Evolutionary conservation across 2,797 vertebrate species (phyloP), one percentile per base, ranked within the genome.

Genomic region (Enteromius radiatus): DNA sequence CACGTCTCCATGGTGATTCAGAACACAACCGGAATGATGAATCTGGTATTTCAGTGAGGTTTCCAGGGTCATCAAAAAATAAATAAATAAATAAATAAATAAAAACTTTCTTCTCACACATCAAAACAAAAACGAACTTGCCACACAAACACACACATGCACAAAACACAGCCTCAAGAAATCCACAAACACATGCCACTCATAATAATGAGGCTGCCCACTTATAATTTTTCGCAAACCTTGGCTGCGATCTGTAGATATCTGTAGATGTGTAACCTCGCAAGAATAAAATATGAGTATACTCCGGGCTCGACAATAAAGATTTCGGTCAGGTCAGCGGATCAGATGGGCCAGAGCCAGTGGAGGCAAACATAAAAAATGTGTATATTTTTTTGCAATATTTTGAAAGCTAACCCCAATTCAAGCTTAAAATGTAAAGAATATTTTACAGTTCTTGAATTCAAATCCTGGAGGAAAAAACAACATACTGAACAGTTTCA

Each of bases 41-140:
- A 80, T 68, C 21, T 59, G 38, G 74, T 54, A 47, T 54, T 84
- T 73, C 28, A 67, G 70, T 81, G 73, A 82, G 59, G 15, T 41
- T 84, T 65, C 38, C 43, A 80, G 76, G 78, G 67, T 69, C 71
- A 75, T 21, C 9, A 68, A 47, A 59, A 65, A 84, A 67, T 81
- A 78, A 47, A 41, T 36, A 36, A 28, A 28, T 28, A 28, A 28
- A 28, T n/a, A 28, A 28, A 28, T 28, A 28, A 28, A n/a, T n/a
- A 84, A 67, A 85, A 81, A 59, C 38, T 17, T 38, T 70, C 65
- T 74, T 70, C 3, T 9, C 33, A 54, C 21, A 81, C 64, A 71
- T 33, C 23, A 61, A 76, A 59, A 59, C 63, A 84, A 36, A 80
- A 43, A 69, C 9, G 10, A 17, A 38, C n/a, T 28, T 45, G 12